These are phyloP conservation scores for Dicaeum eximium DNA, from an alignment of 2,113 vertebrate genomes.

Conservation along the genomic window DNA sequence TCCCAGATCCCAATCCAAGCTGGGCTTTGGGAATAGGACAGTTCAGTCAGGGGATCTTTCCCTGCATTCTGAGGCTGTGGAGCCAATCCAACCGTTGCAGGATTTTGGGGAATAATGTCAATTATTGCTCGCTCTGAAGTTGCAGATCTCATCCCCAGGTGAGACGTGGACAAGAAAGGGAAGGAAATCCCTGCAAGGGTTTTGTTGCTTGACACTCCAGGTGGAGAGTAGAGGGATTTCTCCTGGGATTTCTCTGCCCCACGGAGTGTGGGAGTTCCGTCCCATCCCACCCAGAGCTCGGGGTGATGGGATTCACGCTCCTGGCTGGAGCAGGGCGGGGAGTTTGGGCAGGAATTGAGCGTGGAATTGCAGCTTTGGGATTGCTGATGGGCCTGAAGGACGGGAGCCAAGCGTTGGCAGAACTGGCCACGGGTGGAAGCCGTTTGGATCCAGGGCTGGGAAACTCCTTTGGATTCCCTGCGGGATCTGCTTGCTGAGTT, in stretches of 20 bases:
- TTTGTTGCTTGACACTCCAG: neutral
- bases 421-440: neutral
- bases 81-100: accelerated
- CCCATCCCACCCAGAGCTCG: neutral
- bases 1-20: neutral
- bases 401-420: neutral
- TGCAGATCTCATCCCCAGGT: no score
- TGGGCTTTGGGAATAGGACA: neutral
- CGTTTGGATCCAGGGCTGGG: neutral
- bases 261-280: neutral
- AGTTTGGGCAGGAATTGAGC: neutral
- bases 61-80: accelerated
- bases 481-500: neutral
- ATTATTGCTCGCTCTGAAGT: accelerated
- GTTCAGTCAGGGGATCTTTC: neutral
- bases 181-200: accelerated
- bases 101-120: neutral
- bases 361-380: neutral
- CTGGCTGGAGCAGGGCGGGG: neutral
- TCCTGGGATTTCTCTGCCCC: neutral
- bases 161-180: accelerated
- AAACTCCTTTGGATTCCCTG: neutral
- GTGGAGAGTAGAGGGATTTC: neutral
- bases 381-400: neutral
- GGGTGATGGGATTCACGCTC: accelerated